Conservation (phyloP, 2,113 vertebrate species). For the Aphelocoma coerulescens region DNA sequence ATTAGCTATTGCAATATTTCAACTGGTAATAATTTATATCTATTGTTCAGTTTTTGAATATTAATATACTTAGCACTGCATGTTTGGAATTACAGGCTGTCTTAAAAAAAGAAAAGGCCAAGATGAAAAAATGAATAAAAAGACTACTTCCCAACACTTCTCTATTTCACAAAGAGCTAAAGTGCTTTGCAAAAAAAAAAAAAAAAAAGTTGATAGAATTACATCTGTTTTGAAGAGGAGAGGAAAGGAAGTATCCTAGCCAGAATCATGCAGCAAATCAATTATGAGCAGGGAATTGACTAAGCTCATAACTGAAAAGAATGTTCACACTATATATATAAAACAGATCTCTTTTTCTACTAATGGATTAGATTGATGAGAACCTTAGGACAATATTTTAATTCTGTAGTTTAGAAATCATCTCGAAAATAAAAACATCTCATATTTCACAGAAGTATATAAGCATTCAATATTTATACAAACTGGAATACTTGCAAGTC, state of each 20-base stretch:
- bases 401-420: neutral
- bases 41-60: neutral
- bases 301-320: neutral
- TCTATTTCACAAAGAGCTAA: neutral
- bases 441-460: neutral
- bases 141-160: neutral
- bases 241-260: neutral
- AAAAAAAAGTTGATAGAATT: neutral
- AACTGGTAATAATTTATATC: neutral
- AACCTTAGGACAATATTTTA: neutral
- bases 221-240: neutral
- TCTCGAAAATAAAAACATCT: neutral
- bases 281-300: neutral
- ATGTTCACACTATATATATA: neutral
- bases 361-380: neutral
- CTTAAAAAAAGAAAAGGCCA: neutral
- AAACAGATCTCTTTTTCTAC: neutral
- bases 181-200: neutral
- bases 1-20: neutral
- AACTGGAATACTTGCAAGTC: neutral
- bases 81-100: neutral
- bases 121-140: neutral
- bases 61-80: neutral
- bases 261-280: neutral
- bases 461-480: neutral